These are phyloP conservation scores for Drosophila acutilabella DNA, from an alignment of 2,888 invertebrate species.

Conservation along the genomic window DNA sequence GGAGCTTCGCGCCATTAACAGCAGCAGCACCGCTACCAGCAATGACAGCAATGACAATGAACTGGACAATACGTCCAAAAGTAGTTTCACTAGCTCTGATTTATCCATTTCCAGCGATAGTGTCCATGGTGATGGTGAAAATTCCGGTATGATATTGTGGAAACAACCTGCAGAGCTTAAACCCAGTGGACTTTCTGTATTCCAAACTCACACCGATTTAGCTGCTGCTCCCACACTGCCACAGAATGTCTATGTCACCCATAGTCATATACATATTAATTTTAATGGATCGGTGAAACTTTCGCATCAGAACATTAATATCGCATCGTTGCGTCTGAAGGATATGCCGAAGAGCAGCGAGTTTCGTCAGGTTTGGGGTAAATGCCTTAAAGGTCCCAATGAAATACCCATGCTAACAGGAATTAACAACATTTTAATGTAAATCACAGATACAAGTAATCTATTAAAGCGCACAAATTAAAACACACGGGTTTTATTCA, in stretches of 20 bases:
- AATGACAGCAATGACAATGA: not conserved
- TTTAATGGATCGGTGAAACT: constrained; percentile 47
- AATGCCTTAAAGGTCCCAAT: constrained; percentile 41
- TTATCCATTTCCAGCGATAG: constrained; percentile 7
- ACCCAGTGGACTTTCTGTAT: constrained; percentile 11
- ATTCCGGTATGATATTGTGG: constrained; percentile 12
- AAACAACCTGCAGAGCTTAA: constrained; percentile 19
- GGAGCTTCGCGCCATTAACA: constrained; percentile 44
- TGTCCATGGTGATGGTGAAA: constrained; percentile 1
- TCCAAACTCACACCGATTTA: not conserved
- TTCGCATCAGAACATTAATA: constrained; percentile 22
- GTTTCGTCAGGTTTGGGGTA: constrained; percentile 61
- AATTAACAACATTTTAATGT: constrained; percentile 48
- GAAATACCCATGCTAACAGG: constrained; percentile 41
- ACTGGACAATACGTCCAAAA: constrained; percentile 5
- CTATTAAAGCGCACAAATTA: constrained; percentile 6
- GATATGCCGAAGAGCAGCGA: constrained; percentile 43
- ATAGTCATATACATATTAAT: constrained; percentile 62
- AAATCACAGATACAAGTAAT: constrained; percentile 4
- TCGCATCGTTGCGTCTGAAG: constrained; percentile 9
- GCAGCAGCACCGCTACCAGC: not conserved
- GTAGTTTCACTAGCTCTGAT: constrained; percentile 12
- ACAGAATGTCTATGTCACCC: constrained; percentile 51
- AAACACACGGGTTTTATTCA: not conserved
- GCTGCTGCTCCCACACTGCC: not conserved